Percentiles rank a stretch among this genome's conserved stretches.
These are phyloP conservation scores for Ectemnius continuus DNA, from an alignment of 2,888 invertebrate genomes.

Conservation along the genomic window DNA sequence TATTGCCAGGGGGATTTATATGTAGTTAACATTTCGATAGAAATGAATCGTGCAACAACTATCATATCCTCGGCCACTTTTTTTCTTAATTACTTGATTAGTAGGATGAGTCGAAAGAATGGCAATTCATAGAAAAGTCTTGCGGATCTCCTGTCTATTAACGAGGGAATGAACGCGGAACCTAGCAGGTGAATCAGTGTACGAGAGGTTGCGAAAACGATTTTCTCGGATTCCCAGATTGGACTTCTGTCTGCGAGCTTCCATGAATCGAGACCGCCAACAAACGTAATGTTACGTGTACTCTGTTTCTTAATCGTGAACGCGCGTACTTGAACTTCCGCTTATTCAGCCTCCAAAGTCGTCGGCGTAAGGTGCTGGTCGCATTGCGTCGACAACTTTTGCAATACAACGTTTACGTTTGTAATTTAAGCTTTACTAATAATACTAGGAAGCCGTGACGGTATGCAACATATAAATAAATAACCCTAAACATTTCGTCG, in stretches of 20 bases:
- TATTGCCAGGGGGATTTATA: neutral
- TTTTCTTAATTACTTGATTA: too few relatives aligned
- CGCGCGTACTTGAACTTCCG: constrained; percentile 47
- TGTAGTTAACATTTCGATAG: too few relatives aligned
- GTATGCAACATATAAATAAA: too few relatives aligned
- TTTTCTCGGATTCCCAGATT: constrained; percentile 18
- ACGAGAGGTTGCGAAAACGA: constrained; percentile 31
- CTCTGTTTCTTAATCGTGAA: constrained; percentile 16
- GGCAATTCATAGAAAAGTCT: too few relatives aligned
- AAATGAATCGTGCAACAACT: too few relatives aligned
- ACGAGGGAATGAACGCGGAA: constrained; percentile 17
- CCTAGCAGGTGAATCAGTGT: constrained; percentile 1
- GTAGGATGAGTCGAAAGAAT: too few relatives aligned
- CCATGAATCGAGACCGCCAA: constrained; percentile 16
- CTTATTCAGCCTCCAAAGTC: constrained; percentile 32
- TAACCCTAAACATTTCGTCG: too few relatives aligned
- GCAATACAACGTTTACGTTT: too few relatives aligned
- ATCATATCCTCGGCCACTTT: too few relatives aligned
- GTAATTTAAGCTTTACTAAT: too few relatives aligned
- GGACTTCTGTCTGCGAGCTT: constrained; percentile 25
- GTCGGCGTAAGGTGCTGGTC: constrained; percentile 15
- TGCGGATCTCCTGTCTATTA: neutral
- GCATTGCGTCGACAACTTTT: neutral
- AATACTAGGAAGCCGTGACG: too few relatives aligned
- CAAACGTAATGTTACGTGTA: constrained; percentile 11